Percentiles rank a stretch among this genome's conserved stretches.
Evolutionary conservation across 2,888 invertebrate species (phyloP).

Genomic region (Schizotus pectinicornis): DNA sequence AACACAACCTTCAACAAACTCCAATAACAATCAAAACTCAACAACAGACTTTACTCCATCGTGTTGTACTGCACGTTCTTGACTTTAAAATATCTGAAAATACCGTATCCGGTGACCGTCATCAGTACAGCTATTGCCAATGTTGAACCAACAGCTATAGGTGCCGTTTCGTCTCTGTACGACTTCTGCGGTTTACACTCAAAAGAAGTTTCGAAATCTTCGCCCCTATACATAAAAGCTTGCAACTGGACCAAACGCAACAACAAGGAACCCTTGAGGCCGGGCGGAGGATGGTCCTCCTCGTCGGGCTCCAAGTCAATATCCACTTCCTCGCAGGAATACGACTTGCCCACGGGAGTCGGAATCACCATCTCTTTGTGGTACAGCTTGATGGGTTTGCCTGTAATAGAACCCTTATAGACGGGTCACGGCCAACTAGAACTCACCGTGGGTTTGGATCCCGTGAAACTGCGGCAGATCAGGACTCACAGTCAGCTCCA

Average conservation of each 20-base stretch:
- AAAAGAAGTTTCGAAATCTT: conserved; percentile 72
- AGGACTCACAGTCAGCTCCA: conserved; percentile 76
- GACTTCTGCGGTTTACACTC: conserved; percentile 67
- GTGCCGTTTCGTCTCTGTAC: conserved; percentile 82
- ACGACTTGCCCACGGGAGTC: conserved; percentile 87
- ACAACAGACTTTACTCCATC: conserved; percentile 67
- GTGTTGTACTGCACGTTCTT: conserved; percentile 92
- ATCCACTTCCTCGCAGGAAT: conserved; percentile 75
- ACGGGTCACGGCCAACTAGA: conserved; percentile 40
- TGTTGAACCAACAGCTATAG: conserved; percentile 82
- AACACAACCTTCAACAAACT: neutral
- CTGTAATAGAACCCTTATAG: conserved; percentile 31
- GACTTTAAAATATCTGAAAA: conserved; percentile 84
- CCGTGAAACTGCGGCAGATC: conserved; percentile 52
- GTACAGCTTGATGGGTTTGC: conserved; percentile 51
- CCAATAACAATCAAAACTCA: neutral
- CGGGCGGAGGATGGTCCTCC: conserved; percentile 50
- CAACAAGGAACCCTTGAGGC: conserved; percentile 51
- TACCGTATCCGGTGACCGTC: conserved; percentile 84
- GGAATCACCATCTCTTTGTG: conserved; percentile 73
- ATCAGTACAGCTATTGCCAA: conserved; percentile 81
- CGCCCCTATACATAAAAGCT: conserved; percentile 87
- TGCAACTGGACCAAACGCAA: conserved; percentile 65
- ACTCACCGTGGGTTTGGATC: conserved; percentile 50
- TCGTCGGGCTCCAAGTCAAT: conserved; percentile 64